Evolutionary conservation across 2,797 vertebrate species (phyloP).

Genomic region (Ispidina picta): DNA sequence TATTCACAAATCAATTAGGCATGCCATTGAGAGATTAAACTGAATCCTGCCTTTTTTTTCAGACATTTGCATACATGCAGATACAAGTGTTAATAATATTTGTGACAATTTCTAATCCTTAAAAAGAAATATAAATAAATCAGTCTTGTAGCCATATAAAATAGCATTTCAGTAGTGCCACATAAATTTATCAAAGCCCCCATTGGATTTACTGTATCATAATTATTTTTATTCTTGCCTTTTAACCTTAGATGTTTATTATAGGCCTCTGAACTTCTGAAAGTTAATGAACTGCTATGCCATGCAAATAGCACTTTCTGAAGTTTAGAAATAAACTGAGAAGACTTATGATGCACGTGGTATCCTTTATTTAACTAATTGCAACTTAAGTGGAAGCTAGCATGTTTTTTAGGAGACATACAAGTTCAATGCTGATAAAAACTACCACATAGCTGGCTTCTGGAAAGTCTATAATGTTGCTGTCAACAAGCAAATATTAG

Average conservation of each 20-base stretch:
- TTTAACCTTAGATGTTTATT: background rate
- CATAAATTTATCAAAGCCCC: background rate
- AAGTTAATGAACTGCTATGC: background rate
- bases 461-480: background rate
- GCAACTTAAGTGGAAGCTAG: background rate
- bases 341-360: background rate
- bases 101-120: constrained; percentile 25
- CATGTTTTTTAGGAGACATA: background rate
- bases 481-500: background rate
- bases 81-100: constrained; percentile 23
- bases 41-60: constrained; percentile 29
- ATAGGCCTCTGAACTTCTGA: background rate
- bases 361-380: background rate
- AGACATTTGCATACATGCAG: constrained; percentile 14
- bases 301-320: background rate
- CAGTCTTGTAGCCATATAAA: background rate
- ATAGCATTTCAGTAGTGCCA: background rate
- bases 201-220: background rate
- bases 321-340: background rate
- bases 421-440: background rate
- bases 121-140: constrained; percentile 30
- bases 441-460: background rate
- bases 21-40: constrained; percentile 28
- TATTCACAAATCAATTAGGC: constrained; percentile 48
- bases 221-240: background rate